Evolutionary conservation across 2,113 vertebrate genomes (phyloP).

Genomic region (Prietella phreatophila): DNA sequence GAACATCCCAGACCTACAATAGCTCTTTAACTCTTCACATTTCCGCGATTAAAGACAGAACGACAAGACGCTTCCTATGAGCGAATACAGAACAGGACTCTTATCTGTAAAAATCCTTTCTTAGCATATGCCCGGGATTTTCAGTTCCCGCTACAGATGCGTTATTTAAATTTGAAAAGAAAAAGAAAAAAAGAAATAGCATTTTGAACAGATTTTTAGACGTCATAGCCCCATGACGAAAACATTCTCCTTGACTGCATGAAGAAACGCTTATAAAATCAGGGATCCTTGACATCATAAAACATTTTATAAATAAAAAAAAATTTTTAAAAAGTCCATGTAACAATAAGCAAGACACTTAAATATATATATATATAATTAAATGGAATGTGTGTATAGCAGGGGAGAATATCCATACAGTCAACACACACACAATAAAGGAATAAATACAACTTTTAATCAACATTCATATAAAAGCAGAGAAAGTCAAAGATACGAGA

Average conservation of each 20-base stretch:
- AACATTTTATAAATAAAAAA: background rate
- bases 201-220: background rate
- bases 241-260: background rate
- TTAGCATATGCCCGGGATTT: background rate
- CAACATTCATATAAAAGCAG: background rate
- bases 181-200: background rate
- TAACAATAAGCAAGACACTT: background rate
- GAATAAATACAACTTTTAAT: background rate
- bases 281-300: conserved; percentile 2
- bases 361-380: background rate
- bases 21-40: conserved; percentile 39
- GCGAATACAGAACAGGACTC: background rate
- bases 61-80: background rate
- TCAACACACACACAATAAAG: background rate
- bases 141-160: too few relatives aligned
- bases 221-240: background rate
- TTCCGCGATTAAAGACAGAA: background rate
- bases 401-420: background rate
- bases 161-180: background rate
- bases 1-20: conserved; percentile 47
- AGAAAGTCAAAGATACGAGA: background rate
- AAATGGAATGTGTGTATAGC: background rate
- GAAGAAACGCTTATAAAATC: background rate
- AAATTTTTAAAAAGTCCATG: too few relatives aligned
- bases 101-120: background rate